A percentile compares a stretch with the other conserved stretches of the same genome.
These are phyloP conservation scores for Brenthis hecate DNA, from an alignment of 2,888 invertebrate species.

Conservation along the genomic window DNA sequence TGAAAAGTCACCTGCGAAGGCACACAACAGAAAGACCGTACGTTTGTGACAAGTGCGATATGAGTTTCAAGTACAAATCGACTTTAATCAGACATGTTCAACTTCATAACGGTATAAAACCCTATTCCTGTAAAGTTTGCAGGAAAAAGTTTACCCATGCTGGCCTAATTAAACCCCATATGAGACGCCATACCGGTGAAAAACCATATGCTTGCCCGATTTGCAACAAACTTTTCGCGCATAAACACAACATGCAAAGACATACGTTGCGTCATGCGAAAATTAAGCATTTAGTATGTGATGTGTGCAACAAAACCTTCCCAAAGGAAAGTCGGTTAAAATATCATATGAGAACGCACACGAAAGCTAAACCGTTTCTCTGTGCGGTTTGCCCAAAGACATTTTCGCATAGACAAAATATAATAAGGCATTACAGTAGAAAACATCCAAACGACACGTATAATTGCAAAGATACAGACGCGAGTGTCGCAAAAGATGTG, in stretches of 20 bases:
- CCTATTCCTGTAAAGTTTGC: conserved; percentile 50
- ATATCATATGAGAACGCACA: conserved; percentile 65
- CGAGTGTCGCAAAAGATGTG: conserved; percentile 55
- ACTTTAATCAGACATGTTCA: conserved; percentile 58
- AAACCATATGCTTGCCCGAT: conserved; percentile 52
- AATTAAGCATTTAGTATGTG: conserved; percentile 57
- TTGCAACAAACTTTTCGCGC: conserved; percentile 59
- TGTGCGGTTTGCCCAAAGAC: conserved; percentile 58
- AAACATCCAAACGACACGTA: conserved; percentile 62
- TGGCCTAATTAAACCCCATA: conserved; percentile 54
- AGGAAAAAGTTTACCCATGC: conserved; percentile 48
- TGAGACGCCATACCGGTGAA: conserved; percentile 58
- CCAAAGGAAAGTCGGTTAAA: conserved; percentile 61
- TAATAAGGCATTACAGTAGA: conserved; percentile 58
- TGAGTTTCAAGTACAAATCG: conserved; percentile 59
- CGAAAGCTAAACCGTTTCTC: conserved; percentile 57
- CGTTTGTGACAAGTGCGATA: conserved; percentile 45
- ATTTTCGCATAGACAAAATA: conserved; percentile 67
- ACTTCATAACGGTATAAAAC: conserved; percentile 52
- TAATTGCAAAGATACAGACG: conserved; percentile 56
- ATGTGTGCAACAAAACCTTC: conserved; percentile 62
- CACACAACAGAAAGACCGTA: conserved; percentile 47
- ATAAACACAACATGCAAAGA: conserved; percentile 64
- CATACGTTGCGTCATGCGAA: conserved; percentile 56
- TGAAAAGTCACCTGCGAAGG: conserved; percentile 46